These are phyloP conservation scores for Aldabrachelys gigantea DNA, from an alignment of 2,113 vertebrate genomes.

Conservation along the genomic window DNA sequence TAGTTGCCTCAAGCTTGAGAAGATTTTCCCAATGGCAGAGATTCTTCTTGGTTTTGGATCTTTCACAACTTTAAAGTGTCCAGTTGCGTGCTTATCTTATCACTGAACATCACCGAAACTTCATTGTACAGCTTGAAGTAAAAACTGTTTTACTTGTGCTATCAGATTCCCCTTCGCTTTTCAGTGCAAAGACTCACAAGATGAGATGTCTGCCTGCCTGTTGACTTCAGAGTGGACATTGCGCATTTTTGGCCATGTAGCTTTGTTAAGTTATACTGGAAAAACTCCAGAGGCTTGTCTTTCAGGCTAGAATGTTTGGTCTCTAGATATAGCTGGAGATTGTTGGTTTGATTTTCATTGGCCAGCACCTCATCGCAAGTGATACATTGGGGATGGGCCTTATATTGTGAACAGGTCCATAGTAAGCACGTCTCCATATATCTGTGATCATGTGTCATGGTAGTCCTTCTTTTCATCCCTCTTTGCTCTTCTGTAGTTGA, in stretches of 20 bases:
- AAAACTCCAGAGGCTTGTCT: background rate
- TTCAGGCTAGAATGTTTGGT: conserved; percentile 16
- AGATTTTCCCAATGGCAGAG: background rate
- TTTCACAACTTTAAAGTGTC: background rate
- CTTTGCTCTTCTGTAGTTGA: background rate
- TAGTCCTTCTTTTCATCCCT: background rate
- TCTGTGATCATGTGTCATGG: background rate
- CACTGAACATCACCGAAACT: background rate
- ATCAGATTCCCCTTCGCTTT: fast-evolving
- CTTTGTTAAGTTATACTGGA: background rate
- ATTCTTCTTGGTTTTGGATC: background rate
- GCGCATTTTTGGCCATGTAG: background rate
- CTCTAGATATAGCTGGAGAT: conserved; percentile 31
- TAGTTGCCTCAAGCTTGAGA: background rate
- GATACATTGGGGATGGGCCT: background rate
- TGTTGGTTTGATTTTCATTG: conserved; percentile 39
- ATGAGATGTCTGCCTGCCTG: background rate
- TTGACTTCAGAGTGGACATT: background rate
- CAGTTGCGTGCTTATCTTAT: background rate
- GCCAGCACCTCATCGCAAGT: background rate
- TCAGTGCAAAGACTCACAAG: background rate
- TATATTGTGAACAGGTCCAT: background rate
- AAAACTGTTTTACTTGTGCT: background rate
- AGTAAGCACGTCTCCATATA: background rate
- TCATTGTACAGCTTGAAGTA: background rate